Conservation (phyloP, 2,888 invertebrate genomes). For the Chloromyia formosa region DNA sequence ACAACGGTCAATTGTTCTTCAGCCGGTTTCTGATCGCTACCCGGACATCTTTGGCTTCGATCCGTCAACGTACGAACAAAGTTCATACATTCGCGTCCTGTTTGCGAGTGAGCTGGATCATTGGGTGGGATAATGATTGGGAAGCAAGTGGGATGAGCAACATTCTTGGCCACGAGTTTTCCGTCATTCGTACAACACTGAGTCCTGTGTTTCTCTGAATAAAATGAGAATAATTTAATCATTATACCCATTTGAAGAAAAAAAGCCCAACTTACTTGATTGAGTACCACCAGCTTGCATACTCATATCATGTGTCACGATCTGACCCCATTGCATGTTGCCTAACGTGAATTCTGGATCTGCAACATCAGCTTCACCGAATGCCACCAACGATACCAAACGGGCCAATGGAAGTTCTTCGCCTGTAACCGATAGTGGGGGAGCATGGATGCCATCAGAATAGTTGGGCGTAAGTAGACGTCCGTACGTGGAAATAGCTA, state of each 20-base stretch:
- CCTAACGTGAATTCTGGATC: constrained; percentile 79
- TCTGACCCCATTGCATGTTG: constrained; percentile 73
- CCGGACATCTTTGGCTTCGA: constrained; percentile 69
- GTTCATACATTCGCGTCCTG: constrained; percentile 69
- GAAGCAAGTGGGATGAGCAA: constrained; percentile 64
- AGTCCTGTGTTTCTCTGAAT: constrained; percentile 68
- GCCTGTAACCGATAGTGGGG: constrained; percentile 72
- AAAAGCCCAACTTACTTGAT: constrained; percentile 70
- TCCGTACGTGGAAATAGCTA: constrained; percentile 71
- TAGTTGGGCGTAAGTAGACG: constrained; percentile 65
- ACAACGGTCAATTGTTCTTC: constrained; percentile 71
- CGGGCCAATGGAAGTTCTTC: constrained; percentile 75
- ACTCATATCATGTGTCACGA: constrained; percentile 70
- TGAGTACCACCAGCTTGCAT: constrained; percentile 68
- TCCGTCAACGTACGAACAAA: constrained; percentile 74
- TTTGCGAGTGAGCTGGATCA: constrained; percentile 66
- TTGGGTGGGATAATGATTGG: constrained; percentile 67
- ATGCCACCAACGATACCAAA: constrained; percentile 74
- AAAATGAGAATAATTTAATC: constrained; percentile 28
- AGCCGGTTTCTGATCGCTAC: constrained; percentile 63
- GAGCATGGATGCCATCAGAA: constrained; percentile 67
- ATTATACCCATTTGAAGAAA: neutral
- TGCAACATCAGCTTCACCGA: constrained; percentile 74
- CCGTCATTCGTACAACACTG: constrained; percentile 72
- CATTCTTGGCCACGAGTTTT: constrained; percentile 64